phyloP scores from a whole-genome alignment of 1,140 invertebrate genomes.

The Drusus annulatus region DNA sequence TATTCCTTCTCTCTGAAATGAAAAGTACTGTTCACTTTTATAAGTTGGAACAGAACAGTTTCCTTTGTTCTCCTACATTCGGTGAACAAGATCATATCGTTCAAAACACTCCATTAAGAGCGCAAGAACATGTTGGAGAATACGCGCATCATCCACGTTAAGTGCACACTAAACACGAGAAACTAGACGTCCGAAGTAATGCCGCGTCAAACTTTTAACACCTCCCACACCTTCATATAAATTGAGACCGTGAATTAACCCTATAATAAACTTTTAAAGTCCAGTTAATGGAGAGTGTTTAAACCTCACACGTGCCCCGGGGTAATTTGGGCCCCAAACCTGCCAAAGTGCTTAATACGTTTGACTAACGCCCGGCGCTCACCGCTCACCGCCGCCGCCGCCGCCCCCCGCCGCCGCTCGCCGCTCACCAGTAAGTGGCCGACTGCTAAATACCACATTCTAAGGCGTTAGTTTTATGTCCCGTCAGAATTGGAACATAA shows the following conservation, averaged over 20 bases:
- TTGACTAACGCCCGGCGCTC: constrained; percentile 46
- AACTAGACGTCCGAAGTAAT: neutral
- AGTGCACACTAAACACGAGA: constrained; percentile 10
- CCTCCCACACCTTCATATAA: constrained; percentile 30
- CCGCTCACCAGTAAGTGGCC: constrained; percentile 46
- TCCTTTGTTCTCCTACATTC: no score
- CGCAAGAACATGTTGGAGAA: no score
- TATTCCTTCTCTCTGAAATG: no score
- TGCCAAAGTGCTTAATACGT: constrained; percentile 50
- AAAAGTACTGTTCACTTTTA: no score
- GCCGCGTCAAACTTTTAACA: constrained; percentile 36
- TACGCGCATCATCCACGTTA: neutral
- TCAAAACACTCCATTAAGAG: no score
- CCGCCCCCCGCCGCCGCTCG: no score
- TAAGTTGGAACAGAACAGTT: no score
- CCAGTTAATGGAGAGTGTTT: constrained; percentile 40
- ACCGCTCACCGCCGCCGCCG: no score
- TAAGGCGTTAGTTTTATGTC: constrained; percentile 54
- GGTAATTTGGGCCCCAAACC: constrained; percentile 37
- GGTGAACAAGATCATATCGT: no score
- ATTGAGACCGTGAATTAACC: constrained; percentile 27
- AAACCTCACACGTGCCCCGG: constrained; percentile 40
- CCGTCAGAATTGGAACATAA: constrained; percentile 59
- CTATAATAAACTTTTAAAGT: constrained; percentile 43
- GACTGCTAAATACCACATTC: constrained; percentile 53